Evolutionary conservation across 1,140 invertebrate genomes (phyloP).

Genomic region (Euglossa dilemma): DNA sequence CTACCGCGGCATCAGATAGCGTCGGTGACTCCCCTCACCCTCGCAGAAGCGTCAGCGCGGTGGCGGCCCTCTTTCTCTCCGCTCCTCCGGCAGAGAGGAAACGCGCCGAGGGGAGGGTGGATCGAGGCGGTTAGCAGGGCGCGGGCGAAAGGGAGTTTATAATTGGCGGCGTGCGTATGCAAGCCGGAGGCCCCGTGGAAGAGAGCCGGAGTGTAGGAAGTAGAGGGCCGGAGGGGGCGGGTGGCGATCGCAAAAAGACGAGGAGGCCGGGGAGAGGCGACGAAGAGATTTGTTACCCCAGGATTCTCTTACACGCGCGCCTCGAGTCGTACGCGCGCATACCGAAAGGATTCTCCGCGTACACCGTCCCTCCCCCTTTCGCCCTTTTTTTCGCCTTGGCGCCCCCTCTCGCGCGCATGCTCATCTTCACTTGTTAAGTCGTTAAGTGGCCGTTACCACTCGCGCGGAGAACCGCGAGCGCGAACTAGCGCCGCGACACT

Average conservation of each 20-base stretch:
- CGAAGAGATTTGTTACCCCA: slow-evolving; percentile 59
- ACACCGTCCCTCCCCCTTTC: neutral
- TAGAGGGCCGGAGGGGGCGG: slow-evolving; percentile 22
- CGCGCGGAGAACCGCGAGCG: neutral
- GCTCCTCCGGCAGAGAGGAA: slow-evolving; percentile 9
- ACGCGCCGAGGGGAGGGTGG: slow-evolving; percentile 34
- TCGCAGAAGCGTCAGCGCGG: slow-evolving; percentile 37
- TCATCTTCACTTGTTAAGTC: slow-evolving; percentile 51
- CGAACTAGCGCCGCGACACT: neutral
- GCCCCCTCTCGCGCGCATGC: neutral
- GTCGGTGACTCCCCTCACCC: slow-evolving; percentile 56
- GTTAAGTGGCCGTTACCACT: slow-evolving; percentile 43
- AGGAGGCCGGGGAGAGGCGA: slow-evolving; percentile 39
- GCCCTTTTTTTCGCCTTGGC: neutral
- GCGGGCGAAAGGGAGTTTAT: slow-evolving; percentile 58
- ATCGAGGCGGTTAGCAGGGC: neutral
- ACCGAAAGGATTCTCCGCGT: neutral
- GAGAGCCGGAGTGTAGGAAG: neutral
- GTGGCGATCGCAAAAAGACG: slow-evolving; percentile 13
- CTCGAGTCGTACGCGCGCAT: slow-evolving; percentile 13
- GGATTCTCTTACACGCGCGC: slow-evolving; percentile 48
- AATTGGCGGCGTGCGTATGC: slow-evolving; percentile 71
- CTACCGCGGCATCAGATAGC: slow-evolving; percentile 78
- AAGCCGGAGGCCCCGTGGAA: slow-evolving; percentile 39
- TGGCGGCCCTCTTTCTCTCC: slow-evolving; percentile 63